phyloP scores from a whole-genome alignment of 2,797 vertebrate genomes.

The Esox masquinongy region DNA sequence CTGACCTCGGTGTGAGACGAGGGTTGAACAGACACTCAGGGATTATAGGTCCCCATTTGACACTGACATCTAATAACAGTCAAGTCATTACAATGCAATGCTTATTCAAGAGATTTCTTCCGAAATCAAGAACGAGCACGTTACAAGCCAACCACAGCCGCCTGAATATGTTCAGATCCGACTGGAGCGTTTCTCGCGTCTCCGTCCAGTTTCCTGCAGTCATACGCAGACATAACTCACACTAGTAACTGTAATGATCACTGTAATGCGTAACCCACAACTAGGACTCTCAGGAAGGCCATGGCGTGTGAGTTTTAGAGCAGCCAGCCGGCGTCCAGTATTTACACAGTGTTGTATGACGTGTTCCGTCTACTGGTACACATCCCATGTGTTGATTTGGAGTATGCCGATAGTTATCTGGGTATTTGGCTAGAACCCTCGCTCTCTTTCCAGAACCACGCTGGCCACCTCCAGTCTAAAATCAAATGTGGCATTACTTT shows the following conservation, averaged over 20 bases:
- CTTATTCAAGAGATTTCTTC: neutral
- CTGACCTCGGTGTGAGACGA: neutral
- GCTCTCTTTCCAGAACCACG: too few species aligned
- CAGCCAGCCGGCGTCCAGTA: neutral
- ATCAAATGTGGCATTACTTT: too few species aligned
- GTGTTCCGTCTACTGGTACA: neutral
- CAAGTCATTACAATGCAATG: too few species aligned
- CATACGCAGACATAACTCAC: slow-evolving; percentile 2
- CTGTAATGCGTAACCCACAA: neutral
- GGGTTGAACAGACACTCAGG: neutral
- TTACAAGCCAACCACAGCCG: neutral
- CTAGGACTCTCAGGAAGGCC: neutral
- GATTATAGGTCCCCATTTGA: neutral
- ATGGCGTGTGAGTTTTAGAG: neutral
- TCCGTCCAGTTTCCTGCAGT: neutral
- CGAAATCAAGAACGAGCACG: neutral
- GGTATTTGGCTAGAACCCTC: too few species aligned
- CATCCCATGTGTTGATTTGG: neutral
- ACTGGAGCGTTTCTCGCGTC: neutral
- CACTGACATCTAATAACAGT: neutral
- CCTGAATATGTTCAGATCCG: neutral
- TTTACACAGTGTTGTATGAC: neutral
- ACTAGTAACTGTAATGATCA: slow-evolving; percentile 7
- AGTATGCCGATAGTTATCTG: too few species aligned
- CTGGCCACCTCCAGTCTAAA: too few species aligned